Conservation (phyloP, 1,140 invertebrate species). For the Meloidogyne exigua region DNA sequence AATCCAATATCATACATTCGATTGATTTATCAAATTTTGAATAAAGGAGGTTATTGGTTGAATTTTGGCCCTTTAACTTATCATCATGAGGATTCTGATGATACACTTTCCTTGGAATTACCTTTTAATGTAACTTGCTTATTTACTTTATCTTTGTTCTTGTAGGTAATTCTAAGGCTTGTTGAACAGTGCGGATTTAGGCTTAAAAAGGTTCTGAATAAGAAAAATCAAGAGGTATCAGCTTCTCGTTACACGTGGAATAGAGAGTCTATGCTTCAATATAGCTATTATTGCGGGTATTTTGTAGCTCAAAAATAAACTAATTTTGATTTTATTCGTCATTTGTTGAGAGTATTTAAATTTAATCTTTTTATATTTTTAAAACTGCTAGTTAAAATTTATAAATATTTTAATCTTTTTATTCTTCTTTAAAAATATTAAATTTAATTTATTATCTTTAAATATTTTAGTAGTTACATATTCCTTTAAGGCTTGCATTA, state of each 20-base stretch:
- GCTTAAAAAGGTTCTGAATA: conserved; percentile 72
- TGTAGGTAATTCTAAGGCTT: conserved; percentile 66
- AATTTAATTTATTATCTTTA: background rate
- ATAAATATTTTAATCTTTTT: conserved; percentile 8
- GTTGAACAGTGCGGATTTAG: conserved; percentile 82
- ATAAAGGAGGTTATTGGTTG: conserved; percentile 73
- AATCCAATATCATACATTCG: conserved; percentile 93
- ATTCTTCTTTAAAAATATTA: background rate
- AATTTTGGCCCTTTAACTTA: conserved; percentile 78
- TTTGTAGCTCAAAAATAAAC: conserved; percentile 66
- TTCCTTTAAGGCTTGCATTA: too few relatives aligned
- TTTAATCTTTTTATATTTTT: too few relatives aligned
- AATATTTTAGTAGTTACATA: background rate
- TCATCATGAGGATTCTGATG: conserved; percentile 84
- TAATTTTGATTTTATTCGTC: background rate
- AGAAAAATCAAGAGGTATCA: conserved; percentile 69
- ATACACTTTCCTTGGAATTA: conserved; percentile 88
- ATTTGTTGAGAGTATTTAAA: background rate
- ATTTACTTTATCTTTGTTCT: background rate
- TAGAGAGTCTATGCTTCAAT: conserved; percentile 84
- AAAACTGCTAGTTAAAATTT: too few relatives aligned
- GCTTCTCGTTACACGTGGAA: conserved; percentile 84
- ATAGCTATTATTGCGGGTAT: conserved; percentile 83
- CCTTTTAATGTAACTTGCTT: conserved; percentile 80
- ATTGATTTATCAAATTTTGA: conserved; percentile 85